These are phyloP conservation scores for Onychostruthus taczanowskii DNA, from an alignment of 2,113 vertebrate species.

Conservation along the genomic window DNA sequence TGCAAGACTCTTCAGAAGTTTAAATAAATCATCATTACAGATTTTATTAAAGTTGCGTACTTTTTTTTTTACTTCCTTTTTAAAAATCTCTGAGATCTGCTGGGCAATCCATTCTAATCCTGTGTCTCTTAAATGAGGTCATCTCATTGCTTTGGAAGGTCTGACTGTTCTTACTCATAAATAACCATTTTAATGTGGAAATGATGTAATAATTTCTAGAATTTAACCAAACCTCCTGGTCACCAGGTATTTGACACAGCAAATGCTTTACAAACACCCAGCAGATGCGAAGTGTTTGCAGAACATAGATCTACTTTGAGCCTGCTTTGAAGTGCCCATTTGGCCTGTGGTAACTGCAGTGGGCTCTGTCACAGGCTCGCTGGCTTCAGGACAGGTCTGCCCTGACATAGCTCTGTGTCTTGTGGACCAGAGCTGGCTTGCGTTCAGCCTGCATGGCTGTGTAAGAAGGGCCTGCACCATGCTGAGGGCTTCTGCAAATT, in stretches of 20 bases:
- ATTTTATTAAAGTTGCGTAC: neutral
- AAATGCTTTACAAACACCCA: neutral
- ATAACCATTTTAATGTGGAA: neutral
- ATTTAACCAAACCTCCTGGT: neutral
- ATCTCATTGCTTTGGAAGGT: neutral
- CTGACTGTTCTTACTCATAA: neutral
- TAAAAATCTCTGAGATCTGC: neutral
- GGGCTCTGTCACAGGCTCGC: rapidly evolving
- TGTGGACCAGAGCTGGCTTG: neutral
- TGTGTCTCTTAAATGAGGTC: neutral
- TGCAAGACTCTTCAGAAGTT: neutral
- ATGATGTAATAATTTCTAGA: neutral
- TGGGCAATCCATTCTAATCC: neutral
- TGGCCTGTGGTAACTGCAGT: neutral
- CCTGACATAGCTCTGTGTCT: neutral
- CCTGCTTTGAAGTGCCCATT: neutral
- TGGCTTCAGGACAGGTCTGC: neutral
- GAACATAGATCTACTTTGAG: neutral
- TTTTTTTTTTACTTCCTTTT: neutral
- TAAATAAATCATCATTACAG: neutral
- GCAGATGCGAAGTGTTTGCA: neutral
- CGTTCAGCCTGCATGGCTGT: neutral
- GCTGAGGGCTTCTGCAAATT: neutral
- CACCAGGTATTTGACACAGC: neutral
- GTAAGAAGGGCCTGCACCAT: neutral